Percentiles rank a stretch among this genome's conserved stretches.
These are phyloP conservation scores for Deroplatys truncata DNA, from an alignment of 2,888 invertebrate species.

Conservation along the genomic window DNA sequence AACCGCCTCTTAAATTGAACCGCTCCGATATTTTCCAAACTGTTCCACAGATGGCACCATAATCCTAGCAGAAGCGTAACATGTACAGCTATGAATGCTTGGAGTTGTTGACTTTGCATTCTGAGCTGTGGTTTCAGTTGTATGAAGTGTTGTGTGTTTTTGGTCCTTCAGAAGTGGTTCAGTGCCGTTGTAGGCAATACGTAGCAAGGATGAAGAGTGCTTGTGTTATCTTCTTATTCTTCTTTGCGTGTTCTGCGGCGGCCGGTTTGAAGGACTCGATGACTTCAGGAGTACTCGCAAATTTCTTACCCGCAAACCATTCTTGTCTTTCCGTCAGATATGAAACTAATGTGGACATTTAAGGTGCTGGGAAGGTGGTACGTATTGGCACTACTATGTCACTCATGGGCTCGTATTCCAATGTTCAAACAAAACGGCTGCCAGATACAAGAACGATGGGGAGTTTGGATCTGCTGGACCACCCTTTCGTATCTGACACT, in stretches of 20 bases:
- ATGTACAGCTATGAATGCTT: no score
- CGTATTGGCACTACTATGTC: not conserved
- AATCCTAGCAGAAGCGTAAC: no score
- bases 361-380: not conserved
- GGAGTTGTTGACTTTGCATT: no score
- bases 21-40: no score
- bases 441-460: not conserved
- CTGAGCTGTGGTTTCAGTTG: no score
- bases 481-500: not conserved
- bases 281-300: not conserved
- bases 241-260: no score
- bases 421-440: not conserved
- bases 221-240: not conserved
- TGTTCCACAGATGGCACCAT: no score
- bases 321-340: not conserved
- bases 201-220: not conserved
- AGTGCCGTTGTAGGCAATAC: not conserved
- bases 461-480: not conserved
- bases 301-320: not conserved
- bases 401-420: not conserved
- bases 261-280: not conserved
- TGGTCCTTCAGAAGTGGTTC: no score
- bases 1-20: no score
- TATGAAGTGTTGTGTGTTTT: no score
- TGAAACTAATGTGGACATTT: not conserved